phyloP scores from a whole-genome alignment of 2,888 invertebrate species.

The Tethea ocularis region DNA sequence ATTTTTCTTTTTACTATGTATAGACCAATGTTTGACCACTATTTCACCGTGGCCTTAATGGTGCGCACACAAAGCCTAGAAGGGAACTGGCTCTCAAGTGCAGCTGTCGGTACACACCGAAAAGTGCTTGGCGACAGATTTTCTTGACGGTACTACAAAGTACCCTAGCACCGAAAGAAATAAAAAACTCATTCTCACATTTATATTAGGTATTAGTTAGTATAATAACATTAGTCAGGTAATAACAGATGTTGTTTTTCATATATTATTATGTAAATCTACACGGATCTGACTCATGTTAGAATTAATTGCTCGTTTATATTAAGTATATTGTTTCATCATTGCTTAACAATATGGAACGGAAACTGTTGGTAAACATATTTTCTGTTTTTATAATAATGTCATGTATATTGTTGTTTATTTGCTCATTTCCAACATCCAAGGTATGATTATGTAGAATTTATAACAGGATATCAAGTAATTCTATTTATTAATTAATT shows the following conservation, averaged over 20 bases:
- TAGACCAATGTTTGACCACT: too few relatives aligned
- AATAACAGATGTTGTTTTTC: slow-evolving; percentile 1
- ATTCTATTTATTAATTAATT: too few relatives aligned
- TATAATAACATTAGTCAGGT: neutral
- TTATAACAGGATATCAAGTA: neutral
- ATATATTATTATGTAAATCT: neutral
- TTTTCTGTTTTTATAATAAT: neutral
- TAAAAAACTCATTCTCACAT: too few relatives aligned
- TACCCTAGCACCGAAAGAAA: too few relatives aligned
- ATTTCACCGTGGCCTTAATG: too few relatives aligned
- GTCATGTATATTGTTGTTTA: neutral
- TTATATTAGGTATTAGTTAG: neutral
- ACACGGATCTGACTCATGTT: neutral
- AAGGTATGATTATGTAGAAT: neutral
- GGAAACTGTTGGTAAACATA: neutral
- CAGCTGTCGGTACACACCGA: too few relatives aligned
- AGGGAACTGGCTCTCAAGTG: too few relatives aligned
- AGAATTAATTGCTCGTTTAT: neutral
- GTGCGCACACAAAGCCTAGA: too few relatives aligned
- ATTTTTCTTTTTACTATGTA: too few relatives aligned
- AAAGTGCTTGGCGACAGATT: too few relatives aligned
- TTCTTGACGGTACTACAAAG: too few relatives aligned
- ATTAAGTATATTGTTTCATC: neutral
- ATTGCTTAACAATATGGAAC: neutral
- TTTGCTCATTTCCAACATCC: neutral